Evolutionary conservation across 2,888 invertebrate genomes (phyloP).

Genomic region (Aphodius granarius): DNA sequence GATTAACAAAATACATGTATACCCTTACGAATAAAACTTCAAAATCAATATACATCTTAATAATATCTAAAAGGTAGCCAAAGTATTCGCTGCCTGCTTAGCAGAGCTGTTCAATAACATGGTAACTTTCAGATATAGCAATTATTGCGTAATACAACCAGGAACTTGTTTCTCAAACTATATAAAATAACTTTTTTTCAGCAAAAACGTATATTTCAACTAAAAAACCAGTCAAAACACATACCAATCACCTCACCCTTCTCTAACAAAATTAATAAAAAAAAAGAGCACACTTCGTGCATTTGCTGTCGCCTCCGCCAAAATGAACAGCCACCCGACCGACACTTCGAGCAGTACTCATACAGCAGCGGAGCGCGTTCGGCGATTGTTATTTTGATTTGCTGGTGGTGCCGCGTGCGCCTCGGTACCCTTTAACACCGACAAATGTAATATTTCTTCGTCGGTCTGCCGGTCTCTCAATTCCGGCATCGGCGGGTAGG

Average conservation of each 20-base stretch:
- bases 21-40: no score
- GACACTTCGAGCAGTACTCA: background rate
- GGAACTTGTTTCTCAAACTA: no score
- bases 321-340: background rate
- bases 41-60: no score
- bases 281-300: background rate
- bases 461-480: constrained; percentile 16
- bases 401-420: constrained; percentile 19
- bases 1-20: no score
- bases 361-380: background rate
- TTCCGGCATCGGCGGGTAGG: background rate
- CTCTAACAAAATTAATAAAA: background rate
- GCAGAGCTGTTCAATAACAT: no score
- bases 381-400: background rate
- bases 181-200: no score
- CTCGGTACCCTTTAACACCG: background rate
- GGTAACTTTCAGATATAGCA: no score
- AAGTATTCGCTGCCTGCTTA: no score
- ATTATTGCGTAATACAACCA: no score
- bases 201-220: no score
- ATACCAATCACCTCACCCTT: background rate
- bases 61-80: no score
- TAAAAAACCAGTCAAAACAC: background rate
- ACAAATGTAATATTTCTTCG: background rate
- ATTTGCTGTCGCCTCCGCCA: background rate